These are phyloP conservation scores for Trichonephila inaurata DNA, from an alignment of 1,140 invertebrate genomes.

Conservation along the genomic window DNA sequence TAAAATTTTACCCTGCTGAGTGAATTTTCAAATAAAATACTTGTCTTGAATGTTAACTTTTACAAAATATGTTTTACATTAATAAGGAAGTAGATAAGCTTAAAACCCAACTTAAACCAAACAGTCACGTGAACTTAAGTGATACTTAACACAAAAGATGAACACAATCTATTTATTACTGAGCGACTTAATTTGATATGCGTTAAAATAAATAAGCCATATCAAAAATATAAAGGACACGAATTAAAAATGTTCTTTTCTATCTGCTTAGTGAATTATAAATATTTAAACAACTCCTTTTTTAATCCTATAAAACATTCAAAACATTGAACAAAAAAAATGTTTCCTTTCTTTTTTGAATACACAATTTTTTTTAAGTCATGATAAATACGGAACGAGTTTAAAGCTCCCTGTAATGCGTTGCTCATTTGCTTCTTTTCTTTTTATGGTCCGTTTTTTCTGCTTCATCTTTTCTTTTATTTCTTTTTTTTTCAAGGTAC, in stretches of 20 bases:
- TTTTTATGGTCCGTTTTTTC: not conserved
- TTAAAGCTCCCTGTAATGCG: not conserved
- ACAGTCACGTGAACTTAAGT: no score
- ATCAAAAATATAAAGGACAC: not conserved
- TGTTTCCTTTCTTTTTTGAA: not conserved
- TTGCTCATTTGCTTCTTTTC: slow-evolving; percentile 5
- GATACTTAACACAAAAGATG: not conserved
- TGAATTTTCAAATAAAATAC: no score
- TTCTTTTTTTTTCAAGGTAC: not conserved
- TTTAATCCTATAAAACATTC: not conserved
- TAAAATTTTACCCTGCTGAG: no score
- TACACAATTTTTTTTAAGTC: not conserved
- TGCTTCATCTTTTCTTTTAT: not conserved
- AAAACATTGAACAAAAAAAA: not conserved
- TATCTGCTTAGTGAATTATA: not conserved
- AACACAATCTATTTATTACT: not conserved
- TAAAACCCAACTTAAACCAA: no score
- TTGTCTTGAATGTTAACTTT: no score
- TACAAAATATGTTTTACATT: no score
- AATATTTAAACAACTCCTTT: slow-evolving; percentile 4
- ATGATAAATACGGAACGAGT: slow-evolving; percentile 14
- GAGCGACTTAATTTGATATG: not conserved
- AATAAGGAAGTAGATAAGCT: no score
- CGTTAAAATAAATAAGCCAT: not conserved
- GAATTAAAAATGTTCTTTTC: not conserved